Percentiles rank a stretch among this genome's conserved stretches.
Conservation (phyloP, 2,113 vertebrate species). For the Epinephelus fuscoguttatus region DNA sequence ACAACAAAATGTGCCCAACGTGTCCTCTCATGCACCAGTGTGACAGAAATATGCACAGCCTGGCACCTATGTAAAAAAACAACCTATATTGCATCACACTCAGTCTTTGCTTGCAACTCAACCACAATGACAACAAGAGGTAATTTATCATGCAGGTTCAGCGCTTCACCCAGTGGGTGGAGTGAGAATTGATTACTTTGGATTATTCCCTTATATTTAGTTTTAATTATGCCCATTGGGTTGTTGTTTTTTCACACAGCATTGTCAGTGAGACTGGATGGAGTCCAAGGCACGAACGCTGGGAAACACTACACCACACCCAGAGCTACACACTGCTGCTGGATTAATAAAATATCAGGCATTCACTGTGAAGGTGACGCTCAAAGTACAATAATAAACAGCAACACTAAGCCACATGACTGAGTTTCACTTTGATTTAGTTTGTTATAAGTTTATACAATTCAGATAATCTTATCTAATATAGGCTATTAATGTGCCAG, state of each 20-base stretch:
- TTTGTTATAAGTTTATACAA: not conserved
- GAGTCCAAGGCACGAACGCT: not conserved
- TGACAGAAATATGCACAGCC: not conserved
- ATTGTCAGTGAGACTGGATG: constrained; percentile 21
- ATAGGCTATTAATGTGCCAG: not conserved
- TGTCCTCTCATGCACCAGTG: constrained; percentile 39
- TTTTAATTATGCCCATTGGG: not conserved
- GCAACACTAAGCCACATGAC: too few species aligned
- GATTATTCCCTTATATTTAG: not conserved
- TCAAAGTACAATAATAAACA: constrained; percentile 27
- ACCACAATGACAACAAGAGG: not conserved
- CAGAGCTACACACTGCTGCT: not conserved
- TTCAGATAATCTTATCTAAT: not conserved
- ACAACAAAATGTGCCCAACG: constrained; percentile 18
- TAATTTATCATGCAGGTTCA: not conserved
- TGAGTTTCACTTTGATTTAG: not conserved
- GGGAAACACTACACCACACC: constrained; percentile 43
- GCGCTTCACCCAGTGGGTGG: not conserved
- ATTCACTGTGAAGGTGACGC: not conserved
- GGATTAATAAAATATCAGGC: constrained; percentile 23
- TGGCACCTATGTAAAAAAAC: not conserved
- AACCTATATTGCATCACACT: not conserved
- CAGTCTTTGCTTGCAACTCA: not conserved
- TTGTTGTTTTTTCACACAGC: constrained; percentile 1
- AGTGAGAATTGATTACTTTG: constrained; percentile 2